phyloP scores from a whole-genome alignment of 1,140 invertebrate genomes.

The Pseudomyrmex gracilis region DNA sequence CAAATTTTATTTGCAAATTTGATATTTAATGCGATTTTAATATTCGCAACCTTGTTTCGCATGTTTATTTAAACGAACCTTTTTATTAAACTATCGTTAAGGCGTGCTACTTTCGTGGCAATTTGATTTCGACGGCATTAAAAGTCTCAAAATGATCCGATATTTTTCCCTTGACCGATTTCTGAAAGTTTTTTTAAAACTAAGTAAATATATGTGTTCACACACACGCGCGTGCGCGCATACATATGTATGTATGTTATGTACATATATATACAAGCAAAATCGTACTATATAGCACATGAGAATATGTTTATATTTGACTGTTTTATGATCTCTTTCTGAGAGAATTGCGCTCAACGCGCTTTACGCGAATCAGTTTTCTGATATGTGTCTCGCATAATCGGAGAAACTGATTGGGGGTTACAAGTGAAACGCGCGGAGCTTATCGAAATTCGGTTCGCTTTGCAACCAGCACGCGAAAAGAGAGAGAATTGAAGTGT shows the following conservation, averaged over 20 bases:
- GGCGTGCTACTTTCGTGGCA: no score
- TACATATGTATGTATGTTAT: neutral
- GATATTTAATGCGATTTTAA: no score
- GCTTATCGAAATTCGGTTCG: constrained; percentile 48
- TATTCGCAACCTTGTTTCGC: no score
- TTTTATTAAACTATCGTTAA: no score
- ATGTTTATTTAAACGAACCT: no score
- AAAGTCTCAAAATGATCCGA: neutral
- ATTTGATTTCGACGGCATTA: no score
- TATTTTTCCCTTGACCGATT: constrained; percentile 32
- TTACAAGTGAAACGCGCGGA: constrained; percentile 43
- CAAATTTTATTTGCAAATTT: no score
- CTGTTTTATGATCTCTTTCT: constrained; percentile 16
- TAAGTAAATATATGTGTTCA: neutral
- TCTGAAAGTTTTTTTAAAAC: neutral
- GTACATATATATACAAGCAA: neutral
- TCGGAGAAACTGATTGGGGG: constrained; percentile 47
- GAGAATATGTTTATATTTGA: constrained; percentile 6
- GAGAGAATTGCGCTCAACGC: neutral
- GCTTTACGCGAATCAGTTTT: neutral
- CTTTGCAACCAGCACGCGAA: neutral
- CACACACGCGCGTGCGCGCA: neutral
- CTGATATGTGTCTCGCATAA: constrained; percentile 33
- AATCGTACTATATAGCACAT: neutral
- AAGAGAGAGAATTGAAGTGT: constrained; percentile 27